These are phyloP conservation scores for Drosophila colorata DNA, from an alignment of 2,888 invertebrate species.

Conservation along the genomic window DNA sequence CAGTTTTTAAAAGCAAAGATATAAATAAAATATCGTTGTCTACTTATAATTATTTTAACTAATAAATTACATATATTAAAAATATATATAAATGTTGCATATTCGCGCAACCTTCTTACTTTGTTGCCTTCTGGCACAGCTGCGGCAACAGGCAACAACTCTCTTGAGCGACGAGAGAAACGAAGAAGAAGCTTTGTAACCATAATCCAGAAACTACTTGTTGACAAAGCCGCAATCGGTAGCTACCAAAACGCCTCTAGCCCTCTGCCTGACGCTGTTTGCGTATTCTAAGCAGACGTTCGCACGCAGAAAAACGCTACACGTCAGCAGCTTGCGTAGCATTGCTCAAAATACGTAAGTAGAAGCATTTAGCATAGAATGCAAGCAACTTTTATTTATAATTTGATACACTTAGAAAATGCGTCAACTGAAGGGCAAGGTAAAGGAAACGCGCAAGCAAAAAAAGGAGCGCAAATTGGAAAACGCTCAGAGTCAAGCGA, in stretches of 20 bases:
- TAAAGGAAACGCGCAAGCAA: slow-evolving; percentile 93
- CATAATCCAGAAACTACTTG: slow-evolving; percentile 53
- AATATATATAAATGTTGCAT: rapidly evolving
- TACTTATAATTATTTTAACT: no score
- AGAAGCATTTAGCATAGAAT: neutral
- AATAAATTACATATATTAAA: no score
- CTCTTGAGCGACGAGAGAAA: slow-evolving; percentile 35
- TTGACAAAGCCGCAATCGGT: slow-evolving; percentile 40
- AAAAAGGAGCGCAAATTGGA: slow-evolving; percentile 94
- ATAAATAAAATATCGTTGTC: neutral
- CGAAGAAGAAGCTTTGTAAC: slow-evolving; percentile 21
- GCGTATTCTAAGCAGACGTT: slow-evolving; percentile 28
- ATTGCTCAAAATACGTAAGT: slow-evolving; percentile 15
- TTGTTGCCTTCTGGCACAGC: slow-evolving; percentile 21
- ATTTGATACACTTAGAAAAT: slow-evolving; percentile 85
- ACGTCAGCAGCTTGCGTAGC: slow-evolving; percentile 48
- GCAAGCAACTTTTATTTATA: neutral
- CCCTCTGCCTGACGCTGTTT: slow-evolving; percentile 6
- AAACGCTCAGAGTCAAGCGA: slow-evolving; percentile 91
- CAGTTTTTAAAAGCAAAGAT: no score
- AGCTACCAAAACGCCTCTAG: slow-evolving; percentile 11
- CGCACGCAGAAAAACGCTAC: slow-evolving; percentile 35
- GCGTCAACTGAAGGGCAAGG: slow-evolving; percentile 92
- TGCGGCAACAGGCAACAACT: slow-evolving; percentile 27
- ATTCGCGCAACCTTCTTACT: slow-evolving; percentile 27